Base-by-base conservation (phyloP, 23 tunicate genomes). In the Trididemnum nubilum region DNA sequence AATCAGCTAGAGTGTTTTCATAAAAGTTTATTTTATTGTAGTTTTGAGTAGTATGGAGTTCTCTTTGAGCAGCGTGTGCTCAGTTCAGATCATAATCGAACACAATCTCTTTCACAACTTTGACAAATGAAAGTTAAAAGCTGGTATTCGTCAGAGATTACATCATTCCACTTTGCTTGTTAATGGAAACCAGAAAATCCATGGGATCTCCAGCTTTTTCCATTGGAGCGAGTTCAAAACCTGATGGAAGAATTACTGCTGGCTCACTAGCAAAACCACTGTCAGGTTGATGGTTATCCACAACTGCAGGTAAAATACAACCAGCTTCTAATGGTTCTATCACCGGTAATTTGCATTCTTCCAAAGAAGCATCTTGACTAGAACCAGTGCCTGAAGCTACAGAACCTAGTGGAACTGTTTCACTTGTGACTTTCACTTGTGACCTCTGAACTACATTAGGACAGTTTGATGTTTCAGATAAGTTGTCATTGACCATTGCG, bases 161-260 rank as follows among this genome's bases (percentile, higher is more conserved):
- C 67, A 61, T 61, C 29, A 12, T n/a, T 21, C 67, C 21, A 61
- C 25, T 61, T 61, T 12, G 67, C 67, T 61, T n/a, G n/a, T 61
- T 61, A 12, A 61, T 61, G 29, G 29, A 61, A n/a, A 61, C 29
- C 4, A 61, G 26, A 61, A 26, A 61, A 12, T 61, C 29, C 67
- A 61, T 61, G 5, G 67, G 67, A 22, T 61, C 26, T 12, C 29
- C 29, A 25, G 5, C n/a, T 4, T 12, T n/a, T 25, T 61, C 67
- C 4, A 61, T 12, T 12, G 67, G 67, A 12, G n/a, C 67, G 4
- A 61, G 26, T 4, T 21, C 29, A 61, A 61, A 21, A 4, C 5
- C 25, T 4, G 29, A 5, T 22, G 15, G 67, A 61, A 61, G 67
- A 44, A 7, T 44, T 44, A 44, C 54, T 7, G 54, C 54, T 44